A percentile compares a stretch with the other conserved stretches of the same genome.
These are phyloP conservation scores for Catostomus latipinnis DNA, from an alignment of 2,797 vertebrate species.

Conservation along the genomic window DNA sequence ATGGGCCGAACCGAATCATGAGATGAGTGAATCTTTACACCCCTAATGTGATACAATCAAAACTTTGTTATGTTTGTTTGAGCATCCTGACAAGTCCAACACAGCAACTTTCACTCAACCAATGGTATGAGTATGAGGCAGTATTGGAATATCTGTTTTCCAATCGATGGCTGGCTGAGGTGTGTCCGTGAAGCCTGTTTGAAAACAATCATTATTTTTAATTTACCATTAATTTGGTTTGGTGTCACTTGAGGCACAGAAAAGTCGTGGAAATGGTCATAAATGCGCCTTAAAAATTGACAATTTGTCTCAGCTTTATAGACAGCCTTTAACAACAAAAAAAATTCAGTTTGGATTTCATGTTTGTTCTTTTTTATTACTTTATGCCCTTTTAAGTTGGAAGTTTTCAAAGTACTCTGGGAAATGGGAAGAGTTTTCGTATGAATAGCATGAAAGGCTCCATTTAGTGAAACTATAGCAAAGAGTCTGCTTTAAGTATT, in stretches of 20 bases:
- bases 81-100: no score
- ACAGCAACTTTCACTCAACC: no score
- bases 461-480: slow-evolving; percentile 56
- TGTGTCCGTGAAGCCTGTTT: no score
- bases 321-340: slow-evolving; percentile 11
- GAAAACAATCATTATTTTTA: no score
- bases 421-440: slow-evolving; percentile 46
- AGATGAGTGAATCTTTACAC: no score
- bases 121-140: no score
- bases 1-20: no score
- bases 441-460: slow-evolving; percentile 57
- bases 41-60: no score
- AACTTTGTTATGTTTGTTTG: no score
- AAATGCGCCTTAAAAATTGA: background rate
- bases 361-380: slow-evolving; percentile 62
- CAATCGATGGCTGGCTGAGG: no score
- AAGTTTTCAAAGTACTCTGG: slow-evolving; percentile 57
- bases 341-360: slow-evolving; percentile 7
- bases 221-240: no score
- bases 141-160: no score
- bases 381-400: slow-evolving; percentile 52
- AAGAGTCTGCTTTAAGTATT: slow-evolving; percentile 59
- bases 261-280: background rate
- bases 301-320: slow-evolving; percentile 20
- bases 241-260: background rate